Evolutionary conservation across 2,113 vertebrate species (phyloP).

Genomic region (Gopherus flavomarginatus): DNA sequence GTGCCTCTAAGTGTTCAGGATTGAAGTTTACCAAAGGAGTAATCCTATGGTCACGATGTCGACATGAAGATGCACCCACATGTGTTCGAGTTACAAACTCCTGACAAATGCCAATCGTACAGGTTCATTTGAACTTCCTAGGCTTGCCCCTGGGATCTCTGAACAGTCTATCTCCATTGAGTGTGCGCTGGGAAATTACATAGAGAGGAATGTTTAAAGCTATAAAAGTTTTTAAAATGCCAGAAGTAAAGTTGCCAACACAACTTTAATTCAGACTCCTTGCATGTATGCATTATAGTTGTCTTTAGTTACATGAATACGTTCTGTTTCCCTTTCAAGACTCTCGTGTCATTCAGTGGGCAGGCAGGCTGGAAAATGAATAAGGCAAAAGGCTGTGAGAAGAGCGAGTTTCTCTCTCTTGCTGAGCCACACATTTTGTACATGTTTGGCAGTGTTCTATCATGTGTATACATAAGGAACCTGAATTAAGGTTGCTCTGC

Average conservation of each 20-base stretch:
- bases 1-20: background rate
- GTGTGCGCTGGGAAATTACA: background rate
- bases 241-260: background rate
- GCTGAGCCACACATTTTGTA: background rate
- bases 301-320: background rate
- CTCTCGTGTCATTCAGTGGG: background rate
- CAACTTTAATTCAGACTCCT: background rate
- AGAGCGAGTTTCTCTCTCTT: background rate
- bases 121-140: background rate
- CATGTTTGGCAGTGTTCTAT: rapidly evolving
- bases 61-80: background rate
- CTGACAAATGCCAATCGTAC: background rate
- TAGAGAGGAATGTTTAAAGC: background rate
- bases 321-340: background rate
- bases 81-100: background rate
- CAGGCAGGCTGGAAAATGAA: no score
- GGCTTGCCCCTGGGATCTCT: background rate
- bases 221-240: background rate
- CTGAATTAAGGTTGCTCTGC: background rate
- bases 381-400: rapidly evolving
- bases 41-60: background rate
- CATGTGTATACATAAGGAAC: rapidly evolving
- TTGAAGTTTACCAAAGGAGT: background rate
- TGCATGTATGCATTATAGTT: background rate
- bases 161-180: background rate